Percentiles rank a stretch among this genome's conserved stretches.
These are phyloP conservation scores for Enteromius viviparus DNA, from an alignment of 2,797 vertebrate genomes.

Conservation along the genomic window DNA sequence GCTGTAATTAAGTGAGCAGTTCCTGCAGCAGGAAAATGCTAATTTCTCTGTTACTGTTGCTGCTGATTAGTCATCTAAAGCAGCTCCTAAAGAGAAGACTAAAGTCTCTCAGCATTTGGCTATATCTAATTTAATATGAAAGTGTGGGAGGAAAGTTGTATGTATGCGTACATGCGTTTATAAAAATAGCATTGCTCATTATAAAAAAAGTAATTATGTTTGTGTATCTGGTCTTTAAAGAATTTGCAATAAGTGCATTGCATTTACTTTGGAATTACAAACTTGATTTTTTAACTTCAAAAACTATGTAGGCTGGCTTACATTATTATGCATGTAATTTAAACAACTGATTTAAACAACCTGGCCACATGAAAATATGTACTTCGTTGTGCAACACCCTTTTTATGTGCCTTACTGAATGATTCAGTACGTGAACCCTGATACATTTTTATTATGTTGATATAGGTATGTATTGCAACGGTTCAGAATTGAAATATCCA, in stretches of 20 bases:
- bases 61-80: constrained; percentile 70
- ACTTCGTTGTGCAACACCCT: too few species aligned
- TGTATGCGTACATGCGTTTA: constrained; percentile 1
- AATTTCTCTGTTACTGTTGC: constrained; percentile 74
- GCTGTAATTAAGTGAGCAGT: constrained; percentile 75
- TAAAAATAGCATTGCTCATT: neutral
- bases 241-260: neutral
- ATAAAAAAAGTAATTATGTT: neutral
- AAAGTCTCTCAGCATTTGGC: constrained; percentile 35
- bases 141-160: neutral
- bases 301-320: neutral
- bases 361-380: too few species aligned
- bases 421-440: too few species aligned
- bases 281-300: neutral
- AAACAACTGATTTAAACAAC: too few species aligned
- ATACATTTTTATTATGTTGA: too few species aligned
- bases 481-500: too few species aligned
- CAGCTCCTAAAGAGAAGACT: constrained; percentile 51
- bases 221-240: neutral
- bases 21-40: constrained; percentile 75
- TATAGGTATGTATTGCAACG: too few species aligned
- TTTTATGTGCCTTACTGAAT: too few species aligned
- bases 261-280: neutral
- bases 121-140: constrained; percentile 16
- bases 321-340: too few species aligned